Evolutionary conservation across 2,113 vertebrate genomes (phyloP).

Genomic region (Scatophagus argus): DNA sequence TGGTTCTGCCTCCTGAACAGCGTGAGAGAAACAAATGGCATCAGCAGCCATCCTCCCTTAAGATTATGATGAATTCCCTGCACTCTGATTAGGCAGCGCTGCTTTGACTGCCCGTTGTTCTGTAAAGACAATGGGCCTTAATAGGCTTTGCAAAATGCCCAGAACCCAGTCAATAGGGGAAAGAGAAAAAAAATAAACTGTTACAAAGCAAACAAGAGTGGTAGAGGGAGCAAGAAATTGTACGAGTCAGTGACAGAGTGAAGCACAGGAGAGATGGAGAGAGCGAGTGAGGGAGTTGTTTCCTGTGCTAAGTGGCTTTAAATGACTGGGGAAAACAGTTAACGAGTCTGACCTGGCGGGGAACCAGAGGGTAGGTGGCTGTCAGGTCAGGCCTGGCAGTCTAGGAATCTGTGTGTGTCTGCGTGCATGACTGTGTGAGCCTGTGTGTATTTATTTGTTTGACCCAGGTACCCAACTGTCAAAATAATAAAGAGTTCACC

Average conservation of each 20-base stretch:
- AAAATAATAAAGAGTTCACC: conserved; percentile 69
- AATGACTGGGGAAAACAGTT: conserved; percentile 54
- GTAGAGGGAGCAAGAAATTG: not conserved
- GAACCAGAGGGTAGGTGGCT: conserved; percentile 47
- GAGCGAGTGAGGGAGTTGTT: conserved; percentile 26
- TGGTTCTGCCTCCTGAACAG: conserved; percentile 27
- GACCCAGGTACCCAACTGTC: conserved; percentile 26
- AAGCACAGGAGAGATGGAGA: not conserved
- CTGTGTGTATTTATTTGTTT: conserved; percentile 49
- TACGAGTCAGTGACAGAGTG: not conserved
- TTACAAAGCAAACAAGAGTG: conserved; percentile 37
- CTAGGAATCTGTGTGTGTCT: conserved; percentile 29
- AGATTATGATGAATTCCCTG: conserved; percentile 58
- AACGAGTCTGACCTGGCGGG: conserved; percentile 61
- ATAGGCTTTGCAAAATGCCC: conserved; percentile 68
- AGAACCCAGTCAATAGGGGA: conserved; percentile 37
- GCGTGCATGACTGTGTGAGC: not conserved
- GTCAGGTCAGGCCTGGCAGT: conserved; percentile 27
- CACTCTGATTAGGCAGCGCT: conserved; percentile 48
- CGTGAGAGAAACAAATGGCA: conserved; percentile 28
- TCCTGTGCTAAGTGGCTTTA: conserved; percentile 56
- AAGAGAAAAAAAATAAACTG: conserved; percentile 13
- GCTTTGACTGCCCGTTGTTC: conserved; percentile 53
- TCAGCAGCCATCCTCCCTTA: conserved; percentile 31
- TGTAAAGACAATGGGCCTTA: conserved; percentile 57